These are phyloP conservation scores for Subanguina moxae DNA, from an alignment of 1,140 invertebrate species.

Conservation along the genomic window DNA sequence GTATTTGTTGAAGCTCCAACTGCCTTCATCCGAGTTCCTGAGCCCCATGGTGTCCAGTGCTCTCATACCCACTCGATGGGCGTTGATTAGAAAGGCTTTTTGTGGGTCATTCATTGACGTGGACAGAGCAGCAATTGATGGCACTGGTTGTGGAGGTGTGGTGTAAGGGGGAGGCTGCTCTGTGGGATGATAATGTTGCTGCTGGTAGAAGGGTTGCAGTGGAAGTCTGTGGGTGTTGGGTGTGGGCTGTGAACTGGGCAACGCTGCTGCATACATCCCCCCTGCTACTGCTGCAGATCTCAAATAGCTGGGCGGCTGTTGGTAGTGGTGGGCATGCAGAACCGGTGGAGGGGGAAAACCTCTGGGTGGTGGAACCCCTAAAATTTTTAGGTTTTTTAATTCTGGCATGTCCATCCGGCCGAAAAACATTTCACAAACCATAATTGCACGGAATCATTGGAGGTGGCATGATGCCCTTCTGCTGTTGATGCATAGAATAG, in stretches of 20 bases:
- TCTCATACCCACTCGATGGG: slow-evolving; percentile 33
- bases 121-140: neutral
- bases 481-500: neutral
- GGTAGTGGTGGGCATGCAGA: too few species aligned
- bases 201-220: neutral
- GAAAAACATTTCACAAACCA: too few species aligned
- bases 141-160: too few species aligned
- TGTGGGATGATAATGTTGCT: neutral
- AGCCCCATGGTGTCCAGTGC: slow-evolving; percentile 35
- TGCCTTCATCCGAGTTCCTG: slow-evolving; percentile 35
- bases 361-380: too few species aligned
- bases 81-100: slow-evolving; percentile 25
- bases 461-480: neutral
- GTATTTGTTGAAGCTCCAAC: slow-evolving; percentile 24
- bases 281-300: too few species aligned
- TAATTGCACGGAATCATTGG: neutral
- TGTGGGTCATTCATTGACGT: slow-evolving; percentile 5
- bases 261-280: too few species aligned
- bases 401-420: too few species aligned
- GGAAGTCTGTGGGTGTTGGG: neutral
- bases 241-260: neutral
- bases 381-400: too few species aligned
- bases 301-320: too few species aligned
- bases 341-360: too few species aligned
- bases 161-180: slow-evolving; percentile 2